Percentiles rank a stretch among this genome's conserved stretches.
Conservation (phyloP, 1,140 invertebrate species). For the Orius insidiosus region DNA sequence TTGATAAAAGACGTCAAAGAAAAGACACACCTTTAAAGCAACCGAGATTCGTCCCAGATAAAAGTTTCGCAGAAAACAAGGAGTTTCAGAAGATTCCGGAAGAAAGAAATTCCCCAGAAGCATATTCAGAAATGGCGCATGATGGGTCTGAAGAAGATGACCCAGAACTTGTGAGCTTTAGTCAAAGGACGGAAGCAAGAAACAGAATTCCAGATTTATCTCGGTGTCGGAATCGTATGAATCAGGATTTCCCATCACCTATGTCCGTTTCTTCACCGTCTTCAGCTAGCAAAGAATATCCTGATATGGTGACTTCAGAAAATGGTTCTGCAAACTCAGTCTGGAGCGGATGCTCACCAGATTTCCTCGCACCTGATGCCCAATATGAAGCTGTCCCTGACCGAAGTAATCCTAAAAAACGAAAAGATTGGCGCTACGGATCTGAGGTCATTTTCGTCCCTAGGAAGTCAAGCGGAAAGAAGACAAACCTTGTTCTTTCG, state of each 20-base stretch:
- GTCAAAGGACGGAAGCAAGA: constrained; percentile 8
- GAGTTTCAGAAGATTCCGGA: constrained; percentile 14
- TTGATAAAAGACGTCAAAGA: constrained; percentile 3
- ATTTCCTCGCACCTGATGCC: constrained; percentile 37
- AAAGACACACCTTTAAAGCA: constrained; percentile 12
- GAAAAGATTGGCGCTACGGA: no score
- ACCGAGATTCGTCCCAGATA: constrained; percentile 11
- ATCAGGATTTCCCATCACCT: constrained; percentile 16
- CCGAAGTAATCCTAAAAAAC: background rate
- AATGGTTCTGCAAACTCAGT: constrained; percentile 15
- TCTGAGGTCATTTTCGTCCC: no score
- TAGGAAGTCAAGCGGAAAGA: background rate
- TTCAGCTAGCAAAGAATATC: constrained; percentile 12
- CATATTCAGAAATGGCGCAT: constrained; percentile 14
- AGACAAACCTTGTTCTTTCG: background rate
- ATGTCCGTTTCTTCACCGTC: constrained; percentile 17
- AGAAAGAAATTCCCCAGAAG: constrained; percentile 17
- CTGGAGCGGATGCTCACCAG: constrained; percentile 16
- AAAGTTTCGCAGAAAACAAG: constrained; percentile 6
- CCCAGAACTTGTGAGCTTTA: constrained; percentile 17
- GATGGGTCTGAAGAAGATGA: constrained; percentile 19
- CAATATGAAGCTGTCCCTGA: constrained; percentile 39
- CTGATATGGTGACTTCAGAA: constrained; percentile 15
- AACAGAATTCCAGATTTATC: constrained; percentile 5
- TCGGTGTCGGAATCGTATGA: constrained; percentile 8